Conservation (phyloP, 1,140 invertebrate species). For the Papilio xuthus region DNA sequence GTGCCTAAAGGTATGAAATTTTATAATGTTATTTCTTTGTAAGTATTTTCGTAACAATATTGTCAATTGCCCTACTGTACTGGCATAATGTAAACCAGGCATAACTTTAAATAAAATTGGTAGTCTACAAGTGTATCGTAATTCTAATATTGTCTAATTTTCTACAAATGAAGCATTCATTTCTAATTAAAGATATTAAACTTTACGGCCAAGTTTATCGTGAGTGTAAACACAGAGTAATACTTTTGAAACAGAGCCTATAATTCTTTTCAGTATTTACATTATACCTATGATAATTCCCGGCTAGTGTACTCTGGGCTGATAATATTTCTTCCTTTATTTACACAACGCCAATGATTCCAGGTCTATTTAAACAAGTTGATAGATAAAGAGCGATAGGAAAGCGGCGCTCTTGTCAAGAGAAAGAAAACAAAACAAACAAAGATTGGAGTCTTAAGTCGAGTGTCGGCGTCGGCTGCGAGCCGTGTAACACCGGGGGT, state of each 20-base stretch:
- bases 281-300: slow-evolving; percentile 63
- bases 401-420: slow-evolving; percentile 72
- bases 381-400: slow-evolving; percentile 75
- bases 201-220: slow-evolving; percentile 36
- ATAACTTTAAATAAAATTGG: no score
- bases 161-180: background rate
- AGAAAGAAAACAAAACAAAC: slow-evolving; percentile 76
- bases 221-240: slow-evolving; percentile 39
- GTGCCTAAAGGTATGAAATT: no score
- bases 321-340: slow-evolving; percentile 76
- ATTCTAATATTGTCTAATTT: background rate
- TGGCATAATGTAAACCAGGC: no score
- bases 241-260: slow-evolving; percentile 44
- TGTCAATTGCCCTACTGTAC: no score
- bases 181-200: slow-evolving; percentile 35
- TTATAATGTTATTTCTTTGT: no score
- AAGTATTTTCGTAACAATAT: no score
- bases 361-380: slow-evolving; percentile 72
- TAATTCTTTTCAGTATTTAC: slow-evolving; percentile 65
- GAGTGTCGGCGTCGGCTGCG: slow-evolving; percentile 47
- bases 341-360: slow-evolving; percentile 71
- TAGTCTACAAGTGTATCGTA: no score
- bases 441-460: slow-evolving; percentile 64
- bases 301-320: slow-evolving; percentile 63
- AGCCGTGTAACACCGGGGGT: slow-evolving; percentile 70